These are phyloP conservation scores for Peribatodes rhomboidaria DNA, from an alignment of 2,888 invertebrate genomes.

Conservation along the genomic window DNA sequence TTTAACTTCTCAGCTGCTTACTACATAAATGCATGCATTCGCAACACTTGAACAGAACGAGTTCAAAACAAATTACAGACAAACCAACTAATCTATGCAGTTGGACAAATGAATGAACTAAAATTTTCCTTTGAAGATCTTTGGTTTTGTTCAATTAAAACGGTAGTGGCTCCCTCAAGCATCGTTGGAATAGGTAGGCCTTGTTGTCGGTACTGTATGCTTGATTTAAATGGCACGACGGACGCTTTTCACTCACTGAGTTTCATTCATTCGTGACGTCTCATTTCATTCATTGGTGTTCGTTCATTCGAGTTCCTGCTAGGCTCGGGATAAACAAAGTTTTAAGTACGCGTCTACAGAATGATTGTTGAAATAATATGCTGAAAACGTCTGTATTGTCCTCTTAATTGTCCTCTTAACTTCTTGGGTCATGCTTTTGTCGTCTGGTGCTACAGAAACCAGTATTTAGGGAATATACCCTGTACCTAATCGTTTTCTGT, in stretches of 20 bases:
- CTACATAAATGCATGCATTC: slow-evolving; percentile 15
- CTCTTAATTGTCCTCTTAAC: too few species aligned
- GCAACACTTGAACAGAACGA: slow-evolving; percentile 6
- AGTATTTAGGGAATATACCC: too few species aligned
- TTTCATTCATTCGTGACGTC: slow-evolving; percentile 2
- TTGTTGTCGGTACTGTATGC: neutral
- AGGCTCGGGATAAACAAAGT: neutral
- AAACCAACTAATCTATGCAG: neutral
- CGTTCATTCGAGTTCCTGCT: neutral
- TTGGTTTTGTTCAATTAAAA: too few species aligned
- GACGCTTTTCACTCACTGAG: slow-evolving; percentile 4
- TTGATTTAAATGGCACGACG: slow-evolving; percentile 8
- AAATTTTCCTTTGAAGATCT: too few species aligned
- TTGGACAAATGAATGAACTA: neutral
- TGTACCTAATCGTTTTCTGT: too few species aligned
- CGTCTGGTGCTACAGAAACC: too few species aligned
- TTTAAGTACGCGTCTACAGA: neutral
- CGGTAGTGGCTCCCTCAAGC: too few species aligned
- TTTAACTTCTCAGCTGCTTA: slow-evolving; percentile 15
- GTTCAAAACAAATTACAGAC: slow-evolving; percentile 11
- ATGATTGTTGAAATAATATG: neutral
- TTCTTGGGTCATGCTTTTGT: too few species aligned
- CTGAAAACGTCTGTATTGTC: neutral
- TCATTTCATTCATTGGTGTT: slow-evolving; percentile 7
- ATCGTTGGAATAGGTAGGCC: too few species aligned